These are phyloP conservation scores for Philaenus spumarius DNA, from an alignment of 1,140 invertebrate genomes.

Conservation along the genomic window DNA sequence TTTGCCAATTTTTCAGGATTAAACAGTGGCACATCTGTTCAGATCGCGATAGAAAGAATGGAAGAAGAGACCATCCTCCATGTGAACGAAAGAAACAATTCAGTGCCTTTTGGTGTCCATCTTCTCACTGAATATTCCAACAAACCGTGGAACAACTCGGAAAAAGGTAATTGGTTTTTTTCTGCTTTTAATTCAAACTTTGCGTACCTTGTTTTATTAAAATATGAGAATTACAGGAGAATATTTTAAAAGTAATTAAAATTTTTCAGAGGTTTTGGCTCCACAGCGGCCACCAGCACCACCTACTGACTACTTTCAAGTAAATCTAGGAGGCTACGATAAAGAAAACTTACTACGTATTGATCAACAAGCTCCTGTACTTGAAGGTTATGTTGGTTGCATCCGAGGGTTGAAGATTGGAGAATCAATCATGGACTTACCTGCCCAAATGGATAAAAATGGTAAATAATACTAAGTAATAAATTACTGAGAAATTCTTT, in stretches of 20 bases:
- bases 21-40: conserved; percentile 72
- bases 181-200: neutral
- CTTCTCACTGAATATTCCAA: conserved; percentile 69
- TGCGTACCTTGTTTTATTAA: no score
- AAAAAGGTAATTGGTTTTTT: conserved; percentile 48
- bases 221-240: no score
- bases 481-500: no score
- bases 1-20: conserved; percentile 48
- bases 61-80: conserved; percentile 67
- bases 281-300: conserved; percentile 75
- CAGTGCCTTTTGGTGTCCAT: conserved; percentile 58
- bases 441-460: conserved; percentile 56
- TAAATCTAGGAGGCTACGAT: conserved; percentile 84
- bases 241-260: conserved; percentile 1
- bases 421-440: conserved; percentile 66
- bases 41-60: conserved; percentile 71
- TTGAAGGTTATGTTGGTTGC: conserved; percentile 78
- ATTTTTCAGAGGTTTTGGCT: conserved; percentile 67
- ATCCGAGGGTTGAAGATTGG: conserved; percentile 83
- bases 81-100: conserved; percentile 72
- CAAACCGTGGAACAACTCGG: conserved; percentile 77
- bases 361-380: conserved; percentile 47
- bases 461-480: neutral
- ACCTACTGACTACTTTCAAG: conserved; percentile 78
- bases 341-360: conserved; percentile 59